These are phyloP conservation scores for Stenchaetothrips biformis DNA, from an alignment of 2,888 invertebrate genomes.

Conservation along the genomic window DNA sequence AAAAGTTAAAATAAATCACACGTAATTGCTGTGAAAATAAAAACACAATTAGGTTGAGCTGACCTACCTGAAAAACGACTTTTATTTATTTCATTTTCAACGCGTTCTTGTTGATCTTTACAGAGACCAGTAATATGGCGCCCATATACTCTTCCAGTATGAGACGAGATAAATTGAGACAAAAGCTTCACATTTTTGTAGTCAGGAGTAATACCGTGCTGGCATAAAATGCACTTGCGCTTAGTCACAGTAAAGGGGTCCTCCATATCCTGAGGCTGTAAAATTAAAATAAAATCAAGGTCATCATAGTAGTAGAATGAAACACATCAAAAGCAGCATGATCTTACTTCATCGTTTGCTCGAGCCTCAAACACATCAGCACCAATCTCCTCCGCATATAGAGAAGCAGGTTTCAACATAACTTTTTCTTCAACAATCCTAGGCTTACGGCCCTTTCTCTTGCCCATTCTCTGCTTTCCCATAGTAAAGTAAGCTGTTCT, in stretches of 20 bases:
- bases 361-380: neutral
- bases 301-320: slow-evolving; percentile 33
- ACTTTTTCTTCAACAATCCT: neutral
- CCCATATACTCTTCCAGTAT: slow-evolving; percentile 88
- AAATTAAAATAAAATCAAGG: slow-evolving; percentile 28
- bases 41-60: neutral
- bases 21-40: neutral
- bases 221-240: slow-evolving; percentile 74
- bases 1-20: neutral
- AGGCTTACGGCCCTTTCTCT: neutral
- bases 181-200: slow-evolving; percentile 89
- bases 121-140: slow-evolving; percentile 93
- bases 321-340: neutral
- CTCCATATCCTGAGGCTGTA: slow-evolving; percentile 54
- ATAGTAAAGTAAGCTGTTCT: neutral
- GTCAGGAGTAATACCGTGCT: slow-evolving; percentile 71
- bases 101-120: slow-evolving; percentile 65
- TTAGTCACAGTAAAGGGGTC: slow-evolving; percentile 78
- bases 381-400: neutral
- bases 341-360: neutral
- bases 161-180: slow-evolving; percentile 93
- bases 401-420: neutral
- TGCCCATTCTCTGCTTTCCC: neutral
- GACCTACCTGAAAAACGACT: slow-evolving; percentile 65
- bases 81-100: slow-evolving; percentile 68